Base-by-base conservation (phyloP, 2,113 vertebrate genomes). In the Passerina amoena region DNA sequence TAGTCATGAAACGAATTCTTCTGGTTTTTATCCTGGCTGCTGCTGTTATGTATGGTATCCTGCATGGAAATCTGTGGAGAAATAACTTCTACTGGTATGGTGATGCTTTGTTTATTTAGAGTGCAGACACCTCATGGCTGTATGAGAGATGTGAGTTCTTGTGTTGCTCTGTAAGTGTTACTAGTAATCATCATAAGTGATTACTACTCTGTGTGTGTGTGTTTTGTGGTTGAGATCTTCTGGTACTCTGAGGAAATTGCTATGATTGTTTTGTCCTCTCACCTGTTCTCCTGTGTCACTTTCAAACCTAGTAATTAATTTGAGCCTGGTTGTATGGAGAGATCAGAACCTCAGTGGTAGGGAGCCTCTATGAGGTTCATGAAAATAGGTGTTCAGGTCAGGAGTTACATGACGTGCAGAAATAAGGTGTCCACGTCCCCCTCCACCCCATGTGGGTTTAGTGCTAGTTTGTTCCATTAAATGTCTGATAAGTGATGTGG, bases 1-100 rank as follows among this genome's bases (percentile, higher is more conserved):
- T 82, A 96, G 94, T 91, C 96, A 97, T 97, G 97, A 97, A 85
- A 96, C 94, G 96, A 90, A 87, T 96, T 65, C 96, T 97, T 82
- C 82, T 97, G n/a, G 2, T 63, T 75, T 94, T 96, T 72, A 93
- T 97, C 60, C 90, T 97, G 96, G 97, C 90, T 86, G 96, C 97
- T 87, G 94, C 89, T 82, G 90, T 96, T 77, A 97, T 96, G 96
- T 97, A 97, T 73, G 95, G 76, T 44, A 95, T 97, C 60, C 93
- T 97, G 65, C 97, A 97, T 37, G 90, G 94, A 81, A 97, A 95
- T 82, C 84, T 97, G 68, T 97, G 97, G 97, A 96, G 92, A 76
- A 96, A 90, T 82, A 96, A 97, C 66, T 79, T 88, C 48, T 94
- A 95, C 37, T 97, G 96, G 97, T 97, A 97, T 31, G 85, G 53